A percentile compares a stretch with the other conserved stretches of the same genome.
Evolutionary conservation across 2,888 invertebrate species (phyloP).

Genomic region (Onchidella celtica): DNA sequence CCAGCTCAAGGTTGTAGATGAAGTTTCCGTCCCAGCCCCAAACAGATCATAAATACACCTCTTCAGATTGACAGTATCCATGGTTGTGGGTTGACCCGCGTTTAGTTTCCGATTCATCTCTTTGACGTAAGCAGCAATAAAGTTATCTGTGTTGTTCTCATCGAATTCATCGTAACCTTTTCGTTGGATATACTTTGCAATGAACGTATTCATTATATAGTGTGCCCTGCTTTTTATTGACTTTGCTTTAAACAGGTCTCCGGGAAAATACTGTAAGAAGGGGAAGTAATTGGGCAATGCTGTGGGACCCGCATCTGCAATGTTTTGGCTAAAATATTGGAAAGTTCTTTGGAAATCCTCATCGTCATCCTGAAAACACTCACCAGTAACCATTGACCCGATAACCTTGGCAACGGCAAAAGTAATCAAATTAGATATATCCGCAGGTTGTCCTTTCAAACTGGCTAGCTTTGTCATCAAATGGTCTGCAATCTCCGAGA

Average conservation of each 20-base stretch:
- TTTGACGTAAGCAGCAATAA: background rate
- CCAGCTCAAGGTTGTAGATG: conserved; percentile 92
- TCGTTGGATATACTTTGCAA: background rate
- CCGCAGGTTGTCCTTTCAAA: no score
- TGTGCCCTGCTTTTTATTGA: background rate
- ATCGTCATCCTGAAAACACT: conserved; percentile 4
- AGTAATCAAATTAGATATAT: no score
- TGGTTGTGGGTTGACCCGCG: background rate
- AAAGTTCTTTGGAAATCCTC: background rate
- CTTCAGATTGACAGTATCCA: background rate
- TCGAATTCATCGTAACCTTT: conserved; percentile 15
- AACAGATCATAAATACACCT: conserved; percentile 58
- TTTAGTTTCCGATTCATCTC: background rate
- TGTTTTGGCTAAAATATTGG: background rate
- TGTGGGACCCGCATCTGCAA: background rate
- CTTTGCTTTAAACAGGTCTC: background rate
- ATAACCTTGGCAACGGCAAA: conserved; percentile 15
- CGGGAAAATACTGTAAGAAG: background rate
- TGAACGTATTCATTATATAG: background rate
- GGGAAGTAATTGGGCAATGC: background rate
- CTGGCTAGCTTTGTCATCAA: no score
- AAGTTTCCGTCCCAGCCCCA: conserved; percentile 83
- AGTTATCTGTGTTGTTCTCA: background rate
- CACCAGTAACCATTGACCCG: background rate
- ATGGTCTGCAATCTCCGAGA: no score